Conservation (phyloP, 2,113 vertebrate species). For the Calcarius ornatus region DNA sequence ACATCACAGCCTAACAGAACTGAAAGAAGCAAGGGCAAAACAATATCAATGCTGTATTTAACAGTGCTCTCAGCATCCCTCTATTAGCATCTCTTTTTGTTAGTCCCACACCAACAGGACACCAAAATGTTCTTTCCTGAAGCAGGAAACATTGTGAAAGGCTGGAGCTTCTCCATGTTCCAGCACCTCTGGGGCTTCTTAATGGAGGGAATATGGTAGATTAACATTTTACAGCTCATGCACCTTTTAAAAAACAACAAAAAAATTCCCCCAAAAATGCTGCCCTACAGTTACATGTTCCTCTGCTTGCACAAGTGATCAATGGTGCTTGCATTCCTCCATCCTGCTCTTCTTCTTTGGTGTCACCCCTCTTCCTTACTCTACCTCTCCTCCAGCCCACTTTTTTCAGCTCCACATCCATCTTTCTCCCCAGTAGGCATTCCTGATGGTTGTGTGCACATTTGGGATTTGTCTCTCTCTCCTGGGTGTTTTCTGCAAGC, state of each 20-base stretch:
- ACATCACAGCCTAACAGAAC: background rate
- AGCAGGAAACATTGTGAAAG: background rate
- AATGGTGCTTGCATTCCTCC: background rate
- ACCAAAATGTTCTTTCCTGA: background rate
- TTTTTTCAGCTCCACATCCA: background rate
- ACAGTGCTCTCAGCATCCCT: background rate
- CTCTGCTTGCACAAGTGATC: background rate
- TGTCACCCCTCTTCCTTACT: background rate
- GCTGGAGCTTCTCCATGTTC: background rate
- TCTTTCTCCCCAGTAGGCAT: accelerated
- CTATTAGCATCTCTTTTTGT: background rate
- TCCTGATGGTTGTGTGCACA: accelerated
- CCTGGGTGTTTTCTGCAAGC: background rate
- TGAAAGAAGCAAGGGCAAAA: background rate
- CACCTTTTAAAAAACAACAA: background rate
- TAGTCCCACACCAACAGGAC: background rate
- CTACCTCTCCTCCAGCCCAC: background rate
- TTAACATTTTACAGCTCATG: background rate
- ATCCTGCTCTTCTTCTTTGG: background rate
- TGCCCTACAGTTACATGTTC: accelerated
- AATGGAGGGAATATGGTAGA: background rate
- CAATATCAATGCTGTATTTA: background rate
- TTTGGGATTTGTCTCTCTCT: background rate
- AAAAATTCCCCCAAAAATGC: background rate
- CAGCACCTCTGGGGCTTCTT: background rate